Conservation (phyloP, 2,113 vertebrate genomes). For the Naja naja region DNA sequence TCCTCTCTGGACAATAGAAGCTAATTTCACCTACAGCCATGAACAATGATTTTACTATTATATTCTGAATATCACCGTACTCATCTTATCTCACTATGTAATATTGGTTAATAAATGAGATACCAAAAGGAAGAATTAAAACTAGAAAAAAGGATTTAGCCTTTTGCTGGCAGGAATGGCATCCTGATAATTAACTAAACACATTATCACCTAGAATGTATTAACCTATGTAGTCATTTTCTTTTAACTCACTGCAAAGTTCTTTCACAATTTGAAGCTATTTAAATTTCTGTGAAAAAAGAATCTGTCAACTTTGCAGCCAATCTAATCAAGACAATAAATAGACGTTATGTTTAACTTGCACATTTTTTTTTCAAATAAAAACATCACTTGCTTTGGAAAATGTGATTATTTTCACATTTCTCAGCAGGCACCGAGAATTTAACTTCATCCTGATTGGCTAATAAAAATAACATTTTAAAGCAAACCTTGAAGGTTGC, state of each 20-base stretch:
- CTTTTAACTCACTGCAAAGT: not conserved
- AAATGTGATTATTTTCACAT: not conserved
- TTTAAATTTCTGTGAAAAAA: not conserved
- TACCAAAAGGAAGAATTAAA: not conserved
- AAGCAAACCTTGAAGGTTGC: not conserved
- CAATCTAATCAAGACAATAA: not conserved
- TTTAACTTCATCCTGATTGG: not conserved
- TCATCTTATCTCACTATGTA: not conserved
- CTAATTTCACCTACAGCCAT: not conserved
- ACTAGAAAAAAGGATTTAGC: not conserved
- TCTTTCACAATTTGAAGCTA: not conserved
- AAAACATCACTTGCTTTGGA: not conserved
- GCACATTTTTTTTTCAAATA: not conserved
- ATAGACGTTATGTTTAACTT: not conserved
- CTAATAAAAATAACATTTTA: not conserved
- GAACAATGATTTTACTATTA: not conserved
- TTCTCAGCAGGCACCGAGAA: not conserved
- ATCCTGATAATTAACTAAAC: not conserved
- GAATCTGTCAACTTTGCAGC: not conserved
- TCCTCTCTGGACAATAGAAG: not conserved
- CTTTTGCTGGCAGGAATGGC: not conserved
- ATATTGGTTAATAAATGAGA: not conserved
- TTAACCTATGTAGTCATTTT: not conserved
- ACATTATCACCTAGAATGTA: not conserved
- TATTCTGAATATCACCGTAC: not conserved